A percentile compares a stretch with the other conserved stretches of the same genome.
These are phyloP conservation scores for Tetropium fuscum DNA, from an alignment of 2,888 invertebrate genomes.

Conservation along the genomic window DNA sequence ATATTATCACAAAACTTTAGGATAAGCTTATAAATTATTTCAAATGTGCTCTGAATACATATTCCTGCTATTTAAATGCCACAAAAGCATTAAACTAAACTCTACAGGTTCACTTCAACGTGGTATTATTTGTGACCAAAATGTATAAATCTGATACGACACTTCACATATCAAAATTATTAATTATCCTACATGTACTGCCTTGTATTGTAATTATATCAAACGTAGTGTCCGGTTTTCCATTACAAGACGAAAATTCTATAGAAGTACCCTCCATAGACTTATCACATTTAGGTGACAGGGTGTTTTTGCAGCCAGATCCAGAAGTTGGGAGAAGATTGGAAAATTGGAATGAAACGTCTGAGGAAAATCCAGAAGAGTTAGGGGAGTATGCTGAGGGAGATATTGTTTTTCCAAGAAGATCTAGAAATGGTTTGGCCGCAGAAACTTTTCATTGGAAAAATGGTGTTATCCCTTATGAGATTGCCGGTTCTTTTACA, in stretches of 20 bases:
- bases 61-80: slow-evolving; percentile 24
- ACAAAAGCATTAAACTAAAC: background rate
- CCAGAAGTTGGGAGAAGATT: slow-evolving; percentile 66
- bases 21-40: slow-evolving; percentile 18
- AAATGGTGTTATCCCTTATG: slow-evolving; percentile 78
- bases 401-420: slow-evolving; percentile 77
- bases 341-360: slow-evolving; percentile 70
- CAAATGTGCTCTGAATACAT: slow-evolving; percentile 34
- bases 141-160: background rate
- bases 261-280: slow-evolving; percentile 55
- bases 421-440: slow-evolving; percentile 45
- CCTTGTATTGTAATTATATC: background rate
- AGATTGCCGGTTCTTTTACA: slow-evolving; percentile 76
- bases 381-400: slow-evolving; percentile 78
- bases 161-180: background rate
- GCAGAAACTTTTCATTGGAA: slow-evolving; percentile 48
- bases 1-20: slow-evolving; percentile 8
- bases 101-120: background rate
- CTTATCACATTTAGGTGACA: slow-evolving; percentile 69
- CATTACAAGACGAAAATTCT: slow-evolving; percentile 23
- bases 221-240: background rate
- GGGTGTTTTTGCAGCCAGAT: slow-evolving; percentile 70
- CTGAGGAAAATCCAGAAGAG: slow-evolving; percentile 81
- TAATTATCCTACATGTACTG: background rate
- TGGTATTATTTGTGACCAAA: background rate